Conservation (phyloP, 2,113 vertebrate genomes). For the Oreochromis tanganicae region DNA sequence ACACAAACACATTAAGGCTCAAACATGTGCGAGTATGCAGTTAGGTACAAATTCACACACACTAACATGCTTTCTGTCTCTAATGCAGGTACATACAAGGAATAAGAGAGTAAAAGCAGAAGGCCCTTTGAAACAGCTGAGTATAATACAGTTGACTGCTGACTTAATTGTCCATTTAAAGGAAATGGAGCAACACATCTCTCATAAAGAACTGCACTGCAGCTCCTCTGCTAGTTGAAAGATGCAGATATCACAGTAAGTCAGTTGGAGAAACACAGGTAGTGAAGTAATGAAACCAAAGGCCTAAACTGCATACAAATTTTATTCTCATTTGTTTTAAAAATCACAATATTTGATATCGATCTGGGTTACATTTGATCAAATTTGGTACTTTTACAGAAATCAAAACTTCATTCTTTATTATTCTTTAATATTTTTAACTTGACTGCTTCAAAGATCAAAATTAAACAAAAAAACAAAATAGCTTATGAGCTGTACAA, state of each 20-base stretch:
- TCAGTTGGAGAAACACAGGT: background rate
- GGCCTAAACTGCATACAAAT: slow-evolving; percentile 45
- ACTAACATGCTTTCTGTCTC: background rate
- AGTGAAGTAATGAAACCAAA: background rate
- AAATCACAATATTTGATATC: slow-evolving; percentile 60
- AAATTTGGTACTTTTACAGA: slow-evolving; percentile 67
- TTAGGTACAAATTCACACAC: background rate
- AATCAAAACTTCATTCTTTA: slow-evolving; percentile 57
- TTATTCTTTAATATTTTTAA: slow-evolving; percentile 19
- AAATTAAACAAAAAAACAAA: slow-evolving; percentile 45
- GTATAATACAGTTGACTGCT: slow-evolving; percentile 20
- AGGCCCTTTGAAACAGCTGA: slow-evolving; percentile 15
- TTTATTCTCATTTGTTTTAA: slow-evolving; percentile 66
- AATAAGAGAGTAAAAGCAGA: slow-evolving; percentile 30
- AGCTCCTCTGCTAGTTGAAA: background rate
- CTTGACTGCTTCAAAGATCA: slow-evolving; percentile 49
- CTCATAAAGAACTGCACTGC: background rate
- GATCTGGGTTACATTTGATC: slow-evolving; percentile 40
- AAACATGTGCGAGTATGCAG: background rate
- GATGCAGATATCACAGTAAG: background rate
- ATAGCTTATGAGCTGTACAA: slow-evolving; percentile 78
- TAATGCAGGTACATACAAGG: background rate
- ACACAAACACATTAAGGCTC: background rate
- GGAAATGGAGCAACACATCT: slow-evolving; percentile 29
- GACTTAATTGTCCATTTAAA: slow-evolving; percentile 31